Conservation (phyloP, 1,140 invertebrate species). For the Lucilia sericata region DNA sequence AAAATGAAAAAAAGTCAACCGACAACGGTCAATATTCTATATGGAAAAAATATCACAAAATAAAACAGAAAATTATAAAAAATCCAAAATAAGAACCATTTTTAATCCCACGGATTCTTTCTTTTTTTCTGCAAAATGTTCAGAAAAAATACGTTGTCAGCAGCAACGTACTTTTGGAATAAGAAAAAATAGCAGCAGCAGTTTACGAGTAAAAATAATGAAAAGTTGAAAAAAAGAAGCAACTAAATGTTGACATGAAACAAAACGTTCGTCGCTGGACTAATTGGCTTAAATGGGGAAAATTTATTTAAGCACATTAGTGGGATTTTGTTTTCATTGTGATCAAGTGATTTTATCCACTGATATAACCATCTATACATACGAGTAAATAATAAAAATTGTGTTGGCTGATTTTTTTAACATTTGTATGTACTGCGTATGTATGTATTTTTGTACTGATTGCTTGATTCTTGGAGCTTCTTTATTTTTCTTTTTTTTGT, state of each 20-base stretch:
- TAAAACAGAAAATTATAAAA: background rate
- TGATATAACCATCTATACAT: background rate
- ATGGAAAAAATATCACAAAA: slow-evolving; percentile 13
- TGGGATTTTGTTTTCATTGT: slow-evolving; percentile 57
- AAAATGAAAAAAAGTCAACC: background rate
- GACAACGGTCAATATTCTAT: background rate
- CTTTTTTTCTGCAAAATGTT: slow-evolving; percentile 29
- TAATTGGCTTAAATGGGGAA: slow-evolving; percentile 67
- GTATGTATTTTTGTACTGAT: background rate
- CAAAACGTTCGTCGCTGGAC: slow-evolving; percentile 65
- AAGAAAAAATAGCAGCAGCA: background rate
- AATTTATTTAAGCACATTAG: slow-evolving; percentile 68
- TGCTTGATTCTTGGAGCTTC: slow-evolving; percentile 6
- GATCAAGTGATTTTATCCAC: slow-evolving; percentile 44
- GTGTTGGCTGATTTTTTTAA: background rate
- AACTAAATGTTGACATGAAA: slow-evolving; percentile 62
- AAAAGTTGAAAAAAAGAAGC: background rate
- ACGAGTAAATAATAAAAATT: background rate
- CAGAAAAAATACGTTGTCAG: slow-evolving; percentile 36
- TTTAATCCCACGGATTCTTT: slow-evolving; percentile 41
- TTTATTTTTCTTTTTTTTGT: slow-evolving; percentile 3
- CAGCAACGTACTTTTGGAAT: background rate
- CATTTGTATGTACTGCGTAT: background rate
- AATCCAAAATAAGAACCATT: slow-evolving; percentile 39
- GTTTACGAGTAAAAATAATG: slow-evolving; percentile 22